Percentiles rank a stretch among this genome's conserved stretches.
Evolutionary conservation across 1,140 invertebrate species (phyloP).

Genomic region (Hylaeus volcanicus): DNA sequence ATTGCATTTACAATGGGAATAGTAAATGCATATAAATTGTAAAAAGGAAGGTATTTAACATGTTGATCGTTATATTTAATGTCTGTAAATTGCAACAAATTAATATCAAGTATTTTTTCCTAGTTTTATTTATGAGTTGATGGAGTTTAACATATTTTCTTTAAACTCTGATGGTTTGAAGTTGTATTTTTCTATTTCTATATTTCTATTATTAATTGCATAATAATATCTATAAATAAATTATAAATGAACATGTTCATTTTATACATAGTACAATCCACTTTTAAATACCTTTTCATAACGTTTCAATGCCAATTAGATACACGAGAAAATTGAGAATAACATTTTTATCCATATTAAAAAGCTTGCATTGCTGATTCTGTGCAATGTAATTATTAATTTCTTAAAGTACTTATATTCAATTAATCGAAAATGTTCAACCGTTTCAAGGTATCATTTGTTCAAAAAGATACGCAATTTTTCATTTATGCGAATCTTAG

Average conservation of each 20-base stretch:
- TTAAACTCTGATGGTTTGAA: background rate
- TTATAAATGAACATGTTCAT: background rate
- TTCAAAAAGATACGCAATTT: background rate
- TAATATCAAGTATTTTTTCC: background rate
- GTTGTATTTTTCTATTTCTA: background rate
- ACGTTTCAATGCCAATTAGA: background rate
- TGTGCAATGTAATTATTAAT: conserved; percentile 1
- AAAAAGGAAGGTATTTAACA: conserved; percentile 18
- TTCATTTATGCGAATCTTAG: background rate
- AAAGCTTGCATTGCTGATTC: conserved; percentile 3
- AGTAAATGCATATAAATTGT: conserved; percentile 20
- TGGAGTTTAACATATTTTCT: background rate
- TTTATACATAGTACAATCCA: background rate
- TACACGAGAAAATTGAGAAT: background rate
- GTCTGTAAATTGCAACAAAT: background rate
- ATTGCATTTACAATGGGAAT: background rate
- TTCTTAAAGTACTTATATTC: background rate
- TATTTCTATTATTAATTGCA: background rate
- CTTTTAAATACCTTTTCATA: background rate
- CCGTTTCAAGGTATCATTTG: background rate
- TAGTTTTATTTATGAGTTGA: background rate
- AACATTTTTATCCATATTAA: background rate
- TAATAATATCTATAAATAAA: background rate
- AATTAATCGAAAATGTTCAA: background rate
- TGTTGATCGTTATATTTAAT: background rate